Evolutionary conservation across 2,888 invertebrate species (phyloP), one percentile per base, ranked within the genome.

Genomic region (Malachius bipustulatus): DNA sequence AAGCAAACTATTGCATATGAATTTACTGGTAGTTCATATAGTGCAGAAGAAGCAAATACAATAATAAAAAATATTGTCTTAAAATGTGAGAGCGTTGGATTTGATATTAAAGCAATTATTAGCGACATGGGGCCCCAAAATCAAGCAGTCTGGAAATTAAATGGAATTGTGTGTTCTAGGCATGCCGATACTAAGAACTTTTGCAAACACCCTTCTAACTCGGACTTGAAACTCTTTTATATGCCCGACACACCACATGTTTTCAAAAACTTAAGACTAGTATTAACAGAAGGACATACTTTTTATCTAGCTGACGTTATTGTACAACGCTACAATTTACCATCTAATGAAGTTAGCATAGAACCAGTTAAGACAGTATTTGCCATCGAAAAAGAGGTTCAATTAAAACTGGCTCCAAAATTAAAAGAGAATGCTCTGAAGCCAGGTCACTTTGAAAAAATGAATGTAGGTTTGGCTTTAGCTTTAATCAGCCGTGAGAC

Each of bases 211-310:
- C 29, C 29, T 6, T 8, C 6, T 29, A 8, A 6, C 10, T 8
- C 6, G n/a, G 29, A 29, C n/a, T 10, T 10, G 12, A 8, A 8
- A 29, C 10, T 29, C 6, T 29, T 10, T 12, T 29, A 8, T 10
- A 29, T 29, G 29, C 29, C 29, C 4, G 29, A 29, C 12, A 8
- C 29, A 29, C 29, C 29, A 6, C 29, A 29, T 10, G 29, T 29
- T 8, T 29, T 29, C 12, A 29, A 29, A 29, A 29, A 29, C 12
- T 10, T 29, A 12, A 6, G 29, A 6, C 10, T 29, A 8, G 29
- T 12, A n/a, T 8, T 29, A 10, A 29, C 29, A 10, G 8, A 29
- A 12, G 29, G 29, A 10, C 29, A 10, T 8, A 29, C 29, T 8
- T 8, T 29, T 29, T 6, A 8, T 29, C 10, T 29, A 8, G n/a